Evolutionary conservation across 2,888 invertebrate species (phyloP), one percentile per base, ranked within the genome.

Genomic region (Listrodromus nycthemerus): DNA sequence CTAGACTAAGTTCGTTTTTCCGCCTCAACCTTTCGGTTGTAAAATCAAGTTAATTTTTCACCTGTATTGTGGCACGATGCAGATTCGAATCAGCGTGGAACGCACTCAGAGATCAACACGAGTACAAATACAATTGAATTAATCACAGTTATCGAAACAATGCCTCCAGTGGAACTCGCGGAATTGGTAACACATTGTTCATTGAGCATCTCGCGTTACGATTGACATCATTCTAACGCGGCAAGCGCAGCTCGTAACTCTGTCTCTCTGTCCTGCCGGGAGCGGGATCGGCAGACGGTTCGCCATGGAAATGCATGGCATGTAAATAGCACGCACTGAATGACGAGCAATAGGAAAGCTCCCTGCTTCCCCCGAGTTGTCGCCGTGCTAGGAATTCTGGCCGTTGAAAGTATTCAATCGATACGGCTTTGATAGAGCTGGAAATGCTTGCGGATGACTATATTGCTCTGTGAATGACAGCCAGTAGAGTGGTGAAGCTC

Each of bases 401-500:
- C 50, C 65, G 75, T 21, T 65, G 65, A 75, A 75, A 75, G 75
- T 75, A 75, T 75, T 75, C 75, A 65, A 75, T 75, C 75, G 75
- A 75, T 75, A 75, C 50, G 19, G 37, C 63, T 75, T 65, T 52
- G 65, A 50, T 65, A 65, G 65, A 75, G 24, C 50, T 65, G 48
- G 65, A 75, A 75, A 63, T 75, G 75, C 75, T 75, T 63, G 33
- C 37, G 75, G 37, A 63, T 52, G 65, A 48, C 75, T 70, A 76
- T 70, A 81, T 78, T 61, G 58, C 65, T 45, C 74, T 84, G 84
- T 69, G 74, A 84, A 65, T 74, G 78, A 81, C 77, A 74, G 78
- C 67, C 67, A 67, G 75, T 30, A 16, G 75, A 75, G 52, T 24
- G 16, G 50, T 10, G 50, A 63, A 79, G 63, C 52, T 55, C 41